Evolutionary conservation across 2,888 invertebrate species (phyloP), one percentile per base, ranked within the genome.

Genomic region (Epinotia demarniana): DNA sequence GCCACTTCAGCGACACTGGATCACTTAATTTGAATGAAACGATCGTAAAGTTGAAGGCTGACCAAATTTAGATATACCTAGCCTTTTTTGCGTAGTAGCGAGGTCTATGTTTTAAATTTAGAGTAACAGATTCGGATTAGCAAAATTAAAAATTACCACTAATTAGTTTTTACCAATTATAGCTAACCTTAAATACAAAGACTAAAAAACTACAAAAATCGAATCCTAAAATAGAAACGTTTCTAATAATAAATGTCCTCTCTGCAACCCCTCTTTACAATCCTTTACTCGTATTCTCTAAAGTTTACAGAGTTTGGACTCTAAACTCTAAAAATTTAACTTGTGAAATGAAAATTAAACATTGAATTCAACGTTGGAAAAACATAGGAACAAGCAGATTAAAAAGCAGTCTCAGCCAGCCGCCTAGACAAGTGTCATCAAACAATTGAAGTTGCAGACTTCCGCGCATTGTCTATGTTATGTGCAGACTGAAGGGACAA

Each of bases 31-130:
- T 84, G 83, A 86, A 84, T 82, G 80, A 79, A 84, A 83, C 83
- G 81, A 83, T 83, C 82, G 84, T 84, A 88, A 83, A 86, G 90
- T 92, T 92, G 91, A 92, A 93, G 92, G 92, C 84, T 89, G 83
- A 83, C 88, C 77, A 85, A 85, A 87, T 87, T 87, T 83, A 84
- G 84, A 76, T 78, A 78, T 77, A n/a, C n/a, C n/a, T n/a, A 79
- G 78, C 79, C 78, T 82, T 80, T 53, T 87, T 86, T 83, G 82
- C 76, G 33, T 43, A n/a, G 46, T 62, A 57, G 66, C 53, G 55
- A 23, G 60, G 27, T 64, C 64, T 75, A 66, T 75, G 60, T 75
- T 27, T 67, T 71, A 60, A 27, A 64, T 71, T 64, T 46, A 43
- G 23, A 58, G 11, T n/a, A 67, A 62, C 16, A n/a, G 66, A 67